Base-by-base conservation (phyloP, 2,113 vertebrate species). In the Bubo blakistoni region DNA sequence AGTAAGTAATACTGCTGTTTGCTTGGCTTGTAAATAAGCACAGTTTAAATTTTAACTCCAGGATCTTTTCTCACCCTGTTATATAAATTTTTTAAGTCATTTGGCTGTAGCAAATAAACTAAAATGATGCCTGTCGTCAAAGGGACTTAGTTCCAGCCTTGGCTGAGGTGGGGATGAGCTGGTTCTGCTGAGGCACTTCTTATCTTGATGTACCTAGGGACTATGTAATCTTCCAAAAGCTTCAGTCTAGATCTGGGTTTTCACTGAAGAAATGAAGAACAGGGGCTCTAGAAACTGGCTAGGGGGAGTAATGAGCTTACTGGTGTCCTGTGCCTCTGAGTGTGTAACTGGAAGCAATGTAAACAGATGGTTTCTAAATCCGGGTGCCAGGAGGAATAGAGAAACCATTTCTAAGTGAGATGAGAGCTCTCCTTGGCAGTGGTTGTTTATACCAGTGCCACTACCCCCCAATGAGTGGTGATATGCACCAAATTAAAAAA, bases 41-140 rank as follows among this genome's bases (percentile, higher is more conserved):
- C 10, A 63, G 81, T 83, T 90, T 96, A 95, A 94, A 72, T 96
- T 97, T 92, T 95, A 96, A 92, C 97, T 97, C 94, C n/a, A 65
- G 83, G 14, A 71, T 95, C 58, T 91, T 74, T 94, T 65, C 78
- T 96, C 29, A 52, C 6, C 78, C 52, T 73, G 9, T 61, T 81
- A 32, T 27, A 49, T 63, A 3, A 11, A 49, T 77, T 90, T 65
- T 86, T 47, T 1, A 44, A 72, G 19, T 76, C 61, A 49, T 44
- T 69, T 1, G 1, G 20, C 69, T 86, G 34, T 51, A 81, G 24
- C 11, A 91, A 91, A 67, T 69, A 34, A 86, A n/a, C 15, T 92
- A 55, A 88, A 92, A 83, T 72, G 13, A 26, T 84, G 34, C 46
- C 22, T 6, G 6, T 55, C 12, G 10, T 26, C 16, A 24, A 83